These are phyloP conservation scores for Sisor rabdophorus DNA, from an alignment of 2,113 vertebrate genomes.

Conservation along the genomic window DNA sequence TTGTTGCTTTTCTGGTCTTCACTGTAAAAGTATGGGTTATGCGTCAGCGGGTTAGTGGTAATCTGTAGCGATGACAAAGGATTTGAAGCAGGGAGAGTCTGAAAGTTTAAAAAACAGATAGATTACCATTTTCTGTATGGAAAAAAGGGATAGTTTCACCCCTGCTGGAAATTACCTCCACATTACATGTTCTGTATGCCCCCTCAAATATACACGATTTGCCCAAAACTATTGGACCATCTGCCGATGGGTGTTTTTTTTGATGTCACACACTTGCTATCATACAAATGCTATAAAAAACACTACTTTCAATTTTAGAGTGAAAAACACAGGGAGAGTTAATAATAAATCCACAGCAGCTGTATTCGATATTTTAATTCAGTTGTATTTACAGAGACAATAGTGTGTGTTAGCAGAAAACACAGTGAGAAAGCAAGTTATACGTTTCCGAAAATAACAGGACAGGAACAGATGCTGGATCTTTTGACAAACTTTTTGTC, in stretches of 20 bases:
- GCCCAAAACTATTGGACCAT: not conserved
- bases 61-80: conserved; percentile 65
- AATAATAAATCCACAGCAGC: not conserved
- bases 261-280: too few species aligned
- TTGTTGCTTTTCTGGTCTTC: conserved; percentile 9
- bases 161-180: conserved; percentile 64
- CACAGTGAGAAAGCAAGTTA: conserved; percentile 38
- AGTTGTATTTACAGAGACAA: not conserved
- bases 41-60: conserved; percentile 51
- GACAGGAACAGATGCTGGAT: conserved; percentile 36
- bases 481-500: conserved; percentile 18
- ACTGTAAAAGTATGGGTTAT: conserved; percentile 34
- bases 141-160: too few species aligned
- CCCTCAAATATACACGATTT: conserved; percentile 67
- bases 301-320: too few species aligned
- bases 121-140: conserved; percentile 72
- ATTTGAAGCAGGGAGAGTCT: conserved; percentile 69
- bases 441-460: not conserved
- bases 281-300: too few species aligned
- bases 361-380: not conserved
- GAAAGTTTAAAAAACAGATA: conserved; percentile 69
- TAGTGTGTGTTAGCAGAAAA: not conserved
- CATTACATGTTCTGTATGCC: conserved; percentile 51
- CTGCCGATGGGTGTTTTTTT: too few species aligned
- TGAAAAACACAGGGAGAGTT: not conserved